Conservation (phyloP, 2,797 vertebrate species). For the Gallinago solitaria region DNA sequence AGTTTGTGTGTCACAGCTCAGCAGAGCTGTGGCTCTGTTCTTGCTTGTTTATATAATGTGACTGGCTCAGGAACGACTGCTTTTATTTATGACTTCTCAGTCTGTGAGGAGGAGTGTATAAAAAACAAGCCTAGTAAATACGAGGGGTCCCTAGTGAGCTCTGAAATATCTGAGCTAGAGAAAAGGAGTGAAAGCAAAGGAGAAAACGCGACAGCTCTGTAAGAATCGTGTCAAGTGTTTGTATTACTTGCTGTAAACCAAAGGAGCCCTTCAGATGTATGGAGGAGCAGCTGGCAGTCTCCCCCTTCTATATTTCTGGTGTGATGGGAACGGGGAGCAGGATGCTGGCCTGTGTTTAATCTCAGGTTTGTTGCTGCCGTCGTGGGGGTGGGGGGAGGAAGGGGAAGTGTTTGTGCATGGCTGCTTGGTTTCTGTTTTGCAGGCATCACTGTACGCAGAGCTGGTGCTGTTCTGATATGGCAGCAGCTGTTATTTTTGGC, state of each 20-base stretch:
- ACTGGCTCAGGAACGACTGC: not conserved
- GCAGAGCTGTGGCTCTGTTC: not conserved
- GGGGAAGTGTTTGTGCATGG: slow-evolving; percentile 8
- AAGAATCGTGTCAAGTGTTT: not conserved
- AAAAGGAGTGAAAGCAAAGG: not conserved
- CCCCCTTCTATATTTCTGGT: not conserved
- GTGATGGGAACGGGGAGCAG: slow-evolving; percentile 29
- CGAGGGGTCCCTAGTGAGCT: not conserved
- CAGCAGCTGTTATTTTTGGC: slow-evolving; percentile 58
- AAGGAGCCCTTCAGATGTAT: not conserved
- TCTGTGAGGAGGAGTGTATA: not conserved
- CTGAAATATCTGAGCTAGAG: not conserved
- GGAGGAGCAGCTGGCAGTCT: not conserved
- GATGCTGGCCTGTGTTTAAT: not conserved
- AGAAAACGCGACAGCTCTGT: not conserved
- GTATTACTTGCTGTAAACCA: not conserved
- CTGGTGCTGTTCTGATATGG: slow-evolving; percentile 30
- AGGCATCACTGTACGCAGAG: not conserved
- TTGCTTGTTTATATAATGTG: not conserved
- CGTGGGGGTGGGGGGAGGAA: not conserved
- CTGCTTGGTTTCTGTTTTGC: slow-evolving; percentile 47
- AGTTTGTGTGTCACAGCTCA: not conserved
- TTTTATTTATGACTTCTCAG: not conserved
- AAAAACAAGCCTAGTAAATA: not conserved
- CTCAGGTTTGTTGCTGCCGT: slow-evolving; percentile 25